Conservation (phyloP, 2,888 invertebrate species). For the Branchipolynoe longqiensis region DNA sequence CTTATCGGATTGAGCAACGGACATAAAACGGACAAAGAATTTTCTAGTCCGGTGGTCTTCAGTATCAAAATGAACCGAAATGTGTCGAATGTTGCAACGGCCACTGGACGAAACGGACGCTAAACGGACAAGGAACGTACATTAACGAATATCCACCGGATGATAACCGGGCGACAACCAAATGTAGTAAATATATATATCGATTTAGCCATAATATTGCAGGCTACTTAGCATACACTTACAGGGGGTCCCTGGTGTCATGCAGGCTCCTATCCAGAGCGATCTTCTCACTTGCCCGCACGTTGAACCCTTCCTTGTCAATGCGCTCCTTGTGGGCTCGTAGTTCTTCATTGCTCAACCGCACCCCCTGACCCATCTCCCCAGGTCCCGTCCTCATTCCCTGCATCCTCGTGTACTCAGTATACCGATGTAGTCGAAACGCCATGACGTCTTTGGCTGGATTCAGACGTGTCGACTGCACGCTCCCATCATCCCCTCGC, state of each 20-base stretch:
- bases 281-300: constrained; percentile 92
- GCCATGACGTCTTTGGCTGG: constrained; percentile 58
- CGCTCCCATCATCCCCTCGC: neutral
- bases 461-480: neutral
- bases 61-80: too few relatives aligned
- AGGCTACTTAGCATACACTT: too few relatives aligned
- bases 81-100: too few relatives aligned
- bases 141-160: too few relatives aligned
- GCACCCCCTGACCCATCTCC: constrained; percentile 76
- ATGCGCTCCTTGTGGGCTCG: constrained; percentile 86
- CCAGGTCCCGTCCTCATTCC: constrained; percentile 74
- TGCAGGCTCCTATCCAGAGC: constrained; percentile 90
- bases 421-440: constrained; percentile 61
- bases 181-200: neutral
- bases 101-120: too few relatives aligned
- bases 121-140: too few relatives aligned
- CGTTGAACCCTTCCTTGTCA: constrained; percentile 92
- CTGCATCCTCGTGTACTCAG: constrained; percentile 60
- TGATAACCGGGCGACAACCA: too few relatives aligned
- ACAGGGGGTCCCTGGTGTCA: constrained; percentile 84
- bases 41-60: too few relatives aligned
- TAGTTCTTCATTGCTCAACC: constrained; percentile 84
- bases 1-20: too few relatives aligned
- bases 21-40: too few relatives aligned
- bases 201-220: too few relatives aligned